Percentiles rank a stretch among this genome's conserved stretches.
Conservation (phyloP, 2,113 vertebrate species). For the Elachura formosa region DNA sequence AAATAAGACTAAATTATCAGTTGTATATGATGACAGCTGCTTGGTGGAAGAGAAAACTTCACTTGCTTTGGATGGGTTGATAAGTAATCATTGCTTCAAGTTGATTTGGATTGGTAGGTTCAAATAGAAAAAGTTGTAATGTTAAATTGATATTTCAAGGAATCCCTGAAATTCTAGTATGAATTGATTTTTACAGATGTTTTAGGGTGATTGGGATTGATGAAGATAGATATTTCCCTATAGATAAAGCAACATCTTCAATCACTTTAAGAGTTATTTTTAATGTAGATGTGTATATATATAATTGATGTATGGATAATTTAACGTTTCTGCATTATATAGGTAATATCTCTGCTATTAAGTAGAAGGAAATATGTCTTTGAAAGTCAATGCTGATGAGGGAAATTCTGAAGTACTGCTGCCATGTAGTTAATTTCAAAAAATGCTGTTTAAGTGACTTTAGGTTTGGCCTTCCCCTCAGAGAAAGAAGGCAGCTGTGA, state of each 20-base stretch:
- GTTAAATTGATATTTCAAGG: not conserved
- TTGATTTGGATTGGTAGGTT: not conserved
- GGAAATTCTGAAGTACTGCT: not conserved
- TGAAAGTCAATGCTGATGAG: not conserved
- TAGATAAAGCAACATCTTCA: not conserved
- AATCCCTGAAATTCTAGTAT: not conserved
- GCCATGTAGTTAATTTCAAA: not conserved
- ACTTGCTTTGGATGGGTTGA: not conserved
- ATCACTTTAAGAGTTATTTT: not conserved
- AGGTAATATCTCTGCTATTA: not conserved
- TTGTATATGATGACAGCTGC: not conserved
- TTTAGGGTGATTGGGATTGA: not conserved
- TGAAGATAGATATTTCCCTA: not conserved
- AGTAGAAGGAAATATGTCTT: not conserved
- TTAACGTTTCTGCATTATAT: not conserved
- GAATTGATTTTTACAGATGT: not conserved
- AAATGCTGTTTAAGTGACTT: not conserved
- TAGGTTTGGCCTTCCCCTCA: not conserved
- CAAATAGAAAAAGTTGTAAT: not conserved
- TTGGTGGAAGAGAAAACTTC: not conserved
- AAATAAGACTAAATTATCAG: not conserved
- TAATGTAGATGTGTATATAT: not conserved
- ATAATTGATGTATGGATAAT: not conserved
- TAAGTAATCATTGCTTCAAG: not conserved
- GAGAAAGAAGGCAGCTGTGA: not conserved